These are phyloP conservation scores for Phataginus tricuspis DNA, from an alignment of 2,797 vertebrate species.

Conservation along the genomic window DNA sequence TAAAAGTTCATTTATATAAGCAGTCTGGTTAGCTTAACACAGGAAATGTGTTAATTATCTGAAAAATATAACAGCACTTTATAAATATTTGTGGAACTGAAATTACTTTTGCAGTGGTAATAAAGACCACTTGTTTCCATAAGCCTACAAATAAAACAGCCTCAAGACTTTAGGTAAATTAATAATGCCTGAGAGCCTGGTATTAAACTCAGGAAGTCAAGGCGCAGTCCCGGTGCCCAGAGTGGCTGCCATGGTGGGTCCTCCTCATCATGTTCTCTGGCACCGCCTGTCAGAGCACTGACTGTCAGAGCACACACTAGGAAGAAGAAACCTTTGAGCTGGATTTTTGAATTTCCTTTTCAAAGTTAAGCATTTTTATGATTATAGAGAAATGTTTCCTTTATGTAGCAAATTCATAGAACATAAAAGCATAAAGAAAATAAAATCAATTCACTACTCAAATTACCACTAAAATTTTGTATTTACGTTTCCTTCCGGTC, in stretches of 20 bases:
- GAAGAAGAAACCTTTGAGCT: not conserved
- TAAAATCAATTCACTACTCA: not conserved
- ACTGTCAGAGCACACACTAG: not conserved
- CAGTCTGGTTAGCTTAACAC: not conserved
- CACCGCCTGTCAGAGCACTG: not conserved
- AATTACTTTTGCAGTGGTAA: not conserved
- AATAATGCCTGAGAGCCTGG: not conserved
- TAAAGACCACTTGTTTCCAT: not conserved
- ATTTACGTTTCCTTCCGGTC: not conserved
- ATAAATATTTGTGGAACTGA: not conserved
- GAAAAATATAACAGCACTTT: not conserved
- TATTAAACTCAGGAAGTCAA: not conserved
- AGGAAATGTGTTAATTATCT: not conserved
- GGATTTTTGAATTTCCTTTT: not conserved
- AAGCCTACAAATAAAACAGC: not conserved
- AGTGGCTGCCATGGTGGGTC: not conserved
- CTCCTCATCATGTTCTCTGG: not conserved
- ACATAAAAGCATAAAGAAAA: not conserved
- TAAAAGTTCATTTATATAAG: not conserved
- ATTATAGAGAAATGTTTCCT: not conserved
- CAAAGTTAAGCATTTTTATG: not conserved
- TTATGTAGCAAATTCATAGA: conserved; percentile 42
- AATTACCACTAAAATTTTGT: not conserved
- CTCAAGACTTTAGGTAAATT: not conserved
- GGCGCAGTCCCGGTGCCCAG: not conserved